Percentiles rank a stretch among this genome's conserved stretches.
phyloP scores from a whole-genome alignment of 2,888 invertebrate species.

The Eupithecia pulchellata region DNA sequence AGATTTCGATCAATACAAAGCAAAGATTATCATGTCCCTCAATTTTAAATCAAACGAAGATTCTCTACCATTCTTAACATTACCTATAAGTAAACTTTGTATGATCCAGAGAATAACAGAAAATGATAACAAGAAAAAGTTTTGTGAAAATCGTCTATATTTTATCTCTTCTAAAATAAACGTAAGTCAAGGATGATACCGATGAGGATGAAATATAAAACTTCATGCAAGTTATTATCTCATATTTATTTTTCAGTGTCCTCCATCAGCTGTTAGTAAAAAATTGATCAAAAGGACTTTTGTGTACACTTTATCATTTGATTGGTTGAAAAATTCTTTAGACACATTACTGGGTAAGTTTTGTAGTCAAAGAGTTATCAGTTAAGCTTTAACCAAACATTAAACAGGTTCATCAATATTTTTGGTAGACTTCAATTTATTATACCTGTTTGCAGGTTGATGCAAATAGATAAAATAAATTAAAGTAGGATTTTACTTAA shows the following conservation, averaged over 20 bases:
- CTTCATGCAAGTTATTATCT: not conserved
- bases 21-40: constrained; percentile 68
- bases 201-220: not conserved
- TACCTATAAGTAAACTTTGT: constrained; percentile 68
- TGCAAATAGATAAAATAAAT: too few relatives aligned
- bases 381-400: not conserved
- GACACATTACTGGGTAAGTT: constrained; percentile 78
- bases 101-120: constrained; percentile 66
- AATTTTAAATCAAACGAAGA: constrained; percentile 78
- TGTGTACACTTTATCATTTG: constrained; percentile 83
- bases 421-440: too few relatives aligned
- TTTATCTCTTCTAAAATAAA: constrained; percentile 81
- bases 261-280: constrained; percentile 74
- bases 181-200: constrained; percentile 54
- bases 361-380: not conserved
- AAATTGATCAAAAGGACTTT: constrained; percentile 81
- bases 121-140: constrained; percentile 70
- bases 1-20: constrained; percentile 63
- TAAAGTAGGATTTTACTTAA: too few relatives aligned
- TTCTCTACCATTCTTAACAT: constrained; percentile 80
- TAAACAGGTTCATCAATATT: not conserved
- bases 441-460: too few relatives aligned
- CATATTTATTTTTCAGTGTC: constrained; percentile 60
- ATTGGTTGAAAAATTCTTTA: constrained; percentile 82
- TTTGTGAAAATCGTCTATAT: constrained; percentile 84